Percentiles rank a stretch among this genome's conserved stretches.
These are phyloP conservation scores for Sylvia borin DNA, from an alignment of 2,797 vertebrate species.

Conservation along the genomic window DNA sequence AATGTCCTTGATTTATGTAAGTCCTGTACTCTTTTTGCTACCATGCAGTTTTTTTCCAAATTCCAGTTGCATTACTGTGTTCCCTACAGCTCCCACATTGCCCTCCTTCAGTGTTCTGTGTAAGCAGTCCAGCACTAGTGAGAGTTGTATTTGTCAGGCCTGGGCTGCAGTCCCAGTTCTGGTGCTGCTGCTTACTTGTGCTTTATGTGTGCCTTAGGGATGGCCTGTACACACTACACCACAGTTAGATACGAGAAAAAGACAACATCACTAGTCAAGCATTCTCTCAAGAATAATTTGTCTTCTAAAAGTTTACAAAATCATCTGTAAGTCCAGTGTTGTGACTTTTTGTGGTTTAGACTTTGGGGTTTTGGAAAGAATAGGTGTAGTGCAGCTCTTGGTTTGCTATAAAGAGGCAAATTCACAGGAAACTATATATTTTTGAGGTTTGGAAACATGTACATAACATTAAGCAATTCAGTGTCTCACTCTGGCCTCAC, in stretches of 20 bases:
- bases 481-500: not conserved
- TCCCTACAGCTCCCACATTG: not conserved
- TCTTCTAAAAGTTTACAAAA: not conserved
- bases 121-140: not conserved
- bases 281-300: not conserved
- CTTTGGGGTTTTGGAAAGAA: not conserved
- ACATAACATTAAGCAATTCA: not conserved
- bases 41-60: rapidly evolving
- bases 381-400: not conserved
- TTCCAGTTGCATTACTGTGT: not conserved
- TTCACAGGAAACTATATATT: not conserved
- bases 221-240: not conserved
- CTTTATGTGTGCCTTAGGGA: not conserved
- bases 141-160: not conserved
- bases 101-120: not conserved
- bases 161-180: not conserved
- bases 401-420: not conserved
- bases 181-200: not conserved
- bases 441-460: not conserved
- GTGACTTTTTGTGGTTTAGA: not conserved
- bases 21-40: not conserved
- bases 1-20: not conserved
- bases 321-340: not conserved
- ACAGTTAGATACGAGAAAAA: not conserved
- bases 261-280: not conserved